phyloP scores from a whole-genome alignment of 2,113 vertebrate species.

The Rhipidura dahli region DNA sequence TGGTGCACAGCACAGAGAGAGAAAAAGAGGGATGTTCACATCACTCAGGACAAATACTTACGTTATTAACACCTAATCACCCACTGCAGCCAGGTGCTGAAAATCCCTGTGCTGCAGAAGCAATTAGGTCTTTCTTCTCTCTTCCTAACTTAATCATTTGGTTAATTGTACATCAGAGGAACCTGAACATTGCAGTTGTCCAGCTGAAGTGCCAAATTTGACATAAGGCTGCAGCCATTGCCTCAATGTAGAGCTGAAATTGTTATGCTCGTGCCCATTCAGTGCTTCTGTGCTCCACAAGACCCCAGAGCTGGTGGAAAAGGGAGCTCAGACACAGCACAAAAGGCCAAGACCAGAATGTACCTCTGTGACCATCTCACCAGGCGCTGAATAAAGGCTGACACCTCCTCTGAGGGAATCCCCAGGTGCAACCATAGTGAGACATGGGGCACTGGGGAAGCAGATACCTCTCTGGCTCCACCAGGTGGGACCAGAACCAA shows the following conservation, averaged over 20 bases:
- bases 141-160: neutral
- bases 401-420: no score
- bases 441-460: neutral
- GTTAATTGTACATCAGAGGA: neutral
- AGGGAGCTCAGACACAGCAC: neutral
- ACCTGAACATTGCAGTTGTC: neutral
- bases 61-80: neutral
- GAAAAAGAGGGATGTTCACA: neutral
- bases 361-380: neutral
- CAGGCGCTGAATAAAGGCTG: neutral
- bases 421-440: neutral
- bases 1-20: neutral
- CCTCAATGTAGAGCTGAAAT: neutral
- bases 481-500: neutral
- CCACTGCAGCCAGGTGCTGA: neutral
- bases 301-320: neutral
- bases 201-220: neutral
- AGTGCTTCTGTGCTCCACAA: neutral
- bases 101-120: neutral
- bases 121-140: neutral
- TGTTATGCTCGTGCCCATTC: neutral
- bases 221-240: neutral
- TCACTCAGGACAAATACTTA: neutral
- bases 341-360: neutral
- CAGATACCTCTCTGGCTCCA: neutral